Base-by-base conservation (phyloP, 2,888 invertebrate species). In the Smittia aterrima region DNA sequence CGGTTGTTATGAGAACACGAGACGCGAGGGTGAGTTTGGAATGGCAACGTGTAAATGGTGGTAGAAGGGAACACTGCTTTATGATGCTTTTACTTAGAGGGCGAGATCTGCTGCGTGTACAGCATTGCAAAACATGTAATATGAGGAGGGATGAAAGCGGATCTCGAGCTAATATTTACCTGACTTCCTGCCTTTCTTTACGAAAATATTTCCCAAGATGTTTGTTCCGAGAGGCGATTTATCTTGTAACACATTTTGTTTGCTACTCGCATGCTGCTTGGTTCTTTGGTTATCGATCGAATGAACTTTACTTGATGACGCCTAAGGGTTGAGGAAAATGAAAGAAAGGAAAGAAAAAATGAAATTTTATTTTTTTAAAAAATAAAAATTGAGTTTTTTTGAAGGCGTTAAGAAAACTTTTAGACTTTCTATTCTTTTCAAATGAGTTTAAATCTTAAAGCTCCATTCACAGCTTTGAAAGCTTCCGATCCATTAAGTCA, bases 161-260 rank as follows among this genome's bases (percentile, higher is more conserved):
- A 22, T 58, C 22, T 58, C 22, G n/a, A n/a, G 22, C 22, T 58
- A 7, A 58, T 22, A 58, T 64, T 77, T 78, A 78, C 78, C 78
- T 78, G 77, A 70, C 76, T 77, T 77, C n/a, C 67, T 73, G 6
- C 75, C 77, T 77, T 82, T 83, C 74, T 80, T 81, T 11, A 79
- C 80, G 77, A 83, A 82, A n/a, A 83, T 79, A 47, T 83, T 83
- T 40, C 82, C 81, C 27, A 83, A 77, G 32, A 83, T 76, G 76
- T 80, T 81, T 67, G 76, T 81, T 38, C 80, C 79, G 0, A 80
- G 79, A 1, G 80, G 79, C 32, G 80, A 80, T 72, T 75, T 68
- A 47, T 54, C 72, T 54, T 72, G 58, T 72, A 73, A 73, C 40
- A 62, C 72, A 73, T 62, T 73, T 32, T 64, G 72, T 62, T 62